Base-by-base conservation (phyloP, 2,113 vertebrate genomes). In the Ptilonorhynchus violaceus region DNA sequence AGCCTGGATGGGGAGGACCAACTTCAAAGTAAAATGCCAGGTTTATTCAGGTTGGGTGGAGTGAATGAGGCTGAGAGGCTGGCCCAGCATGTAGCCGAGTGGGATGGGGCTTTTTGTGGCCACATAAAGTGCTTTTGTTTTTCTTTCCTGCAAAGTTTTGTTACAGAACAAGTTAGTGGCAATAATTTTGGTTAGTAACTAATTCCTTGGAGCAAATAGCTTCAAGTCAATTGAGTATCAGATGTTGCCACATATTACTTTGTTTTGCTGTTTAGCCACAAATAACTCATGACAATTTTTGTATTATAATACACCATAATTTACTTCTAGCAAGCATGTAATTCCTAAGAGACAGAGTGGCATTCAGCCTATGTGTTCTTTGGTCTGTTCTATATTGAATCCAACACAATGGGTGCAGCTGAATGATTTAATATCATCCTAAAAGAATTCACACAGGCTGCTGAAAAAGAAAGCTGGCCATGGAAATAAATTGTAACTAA, bases 401-500 rank as follows among this genome's bases (percentile, higher is more conserved):
- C 77, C 67, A 93, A 79, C 85, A 95, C 83, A 85, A 95, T 89
- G 95, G 89, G 77, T 95, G 69, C 86, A 95, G 80, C 75, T 66
- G 88, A 85, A 47, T 94, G 93, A 94, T 93, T 94, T 91, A 88
- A 93, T 87, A 74, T 97, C 92, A 96, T 93, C 64, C 72, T 70
- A 68, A 92, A 97, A 91, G 88, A 94, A 96, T 92, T 93, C 64
- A 85, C 69, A 66, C 60, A 94, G 83, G 42, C 85, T 93, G 53
- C 75, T 97, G 82, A 80, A 88, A 92, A 95, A 93, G 73, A 86
- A 89, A 96, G 67, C 72, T 86, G 42, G 44, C 90, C 52, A 78
- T 93, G 97, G 95, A 97, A 97, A 97, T 95, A 97, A 95, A 91
- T 72, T 87, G 75, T 94, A 93, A 89, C 72, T 93, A 79, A 92